A percentile compares a stretch with the other conserved stretches of the same genome.
Conservation (phyloP, 2,888 invertebrate genomes). For the Caenorhabditis doughertyi region DNA sequence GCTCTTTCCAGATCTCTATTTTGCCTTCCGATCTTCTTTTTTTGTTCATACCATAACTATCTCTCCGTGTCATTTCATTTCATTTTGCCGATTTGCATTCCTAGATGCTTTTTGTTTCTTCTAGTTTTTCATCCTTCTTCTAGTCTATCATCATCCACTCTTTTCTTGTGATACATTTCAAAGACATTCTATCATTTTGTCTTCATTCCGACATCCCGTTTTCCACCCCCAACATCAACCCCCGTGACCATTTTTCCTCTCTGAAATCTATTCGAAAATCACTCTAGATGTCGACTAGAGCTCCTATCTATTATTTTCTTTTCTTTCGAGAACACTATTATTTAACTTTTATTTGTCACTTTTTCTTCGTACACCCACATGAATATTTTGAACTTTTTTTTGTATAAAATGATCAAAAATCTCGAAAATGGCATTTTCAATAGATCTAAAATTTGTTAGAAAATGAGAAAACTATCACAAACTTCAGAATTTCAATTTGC, state of each 20-base stretch:
- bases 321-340: not conserved
- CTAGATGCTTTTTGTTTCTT: not conserved
- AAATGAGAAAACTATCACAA: no score
- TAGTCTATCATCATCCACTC: conserved; percentile 27
- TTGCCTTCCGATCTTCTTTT: not conserved
- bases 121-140: not conserved
- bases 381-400: conserved; percentile 5
- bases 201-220: no score
- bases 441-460: no score
- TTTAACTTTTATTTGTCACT: conserved; percentile 4
- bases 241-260: conserved; percentile 26
- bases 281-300: conserved; percentile 24
- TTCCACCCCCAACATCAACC: conserved; percentile 20
- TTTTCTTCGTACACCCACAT: not conserved
- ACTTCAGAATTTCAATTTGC: no score
- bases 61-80: conserved; percentile 4
- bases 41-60: not conserved
- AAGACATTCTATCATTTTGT: conserved; percentile 30
- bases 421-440: no score
- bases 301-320: conserved; percentile 11
- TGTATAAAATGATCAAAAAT: conserved; percentile 27
- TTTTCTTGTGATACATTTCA: conserved; percentile 13
- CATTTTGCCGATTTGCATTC: conserved; percentile 16
- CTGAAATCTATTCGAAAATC: not conserved
- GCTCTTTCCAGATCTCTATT: conserved; percentile 1